Percentiles rank a stretch among this genome's conserved stretches.
phyloP scores from a whole-genome alignment of 2,113 vertebrate species.

The Origma solitaria region DNA sequence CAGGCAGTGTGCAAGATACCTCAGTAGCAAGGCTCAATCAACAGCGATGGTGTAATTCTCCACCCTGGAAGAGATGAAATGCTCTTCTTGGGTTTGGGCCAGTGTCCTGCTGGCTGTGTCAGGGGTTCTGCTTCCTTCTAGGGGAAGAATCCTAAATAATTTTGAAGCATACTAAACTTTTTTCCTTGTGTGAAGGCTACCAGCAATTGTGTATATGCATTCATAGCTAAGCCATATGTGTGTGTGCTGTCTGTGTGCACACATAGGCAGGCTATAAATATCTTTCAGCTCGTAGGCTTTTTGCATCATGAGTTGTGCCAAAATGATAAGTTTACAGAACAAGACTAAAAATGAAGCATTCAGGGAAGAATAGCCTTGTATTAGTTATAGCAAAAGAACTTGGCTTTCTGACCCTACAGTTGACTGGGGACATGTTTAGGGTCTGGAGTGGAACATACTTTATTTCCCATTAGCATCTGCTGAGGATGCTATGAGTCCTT shows the following conservation, averaged over 20 bases:
- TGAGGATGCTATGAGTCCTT: background rate
- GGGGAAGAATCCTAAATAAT: background rate
- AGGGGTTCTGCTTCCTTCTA: background rate
- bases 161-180: background rate
- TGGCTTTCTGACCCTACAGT: background rate
- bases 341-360: background rate
- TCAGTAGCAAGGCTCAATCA: background rate
- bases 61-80: background rate
- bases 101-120: background rate
- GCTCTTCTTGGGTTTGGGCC: background rate
- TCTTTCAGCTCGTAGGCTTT: background rate
- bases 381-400: background rate
- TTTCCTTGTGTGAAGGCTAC: background rate
- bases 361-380: background rate
- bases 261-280: background rate
- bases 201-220: background rate
- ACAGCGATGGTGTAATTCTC: background rate
- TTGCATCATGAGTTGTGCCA: background rate
- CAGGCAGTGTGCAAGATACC: background rate
- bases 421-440: background rate
- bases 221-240: background rate
- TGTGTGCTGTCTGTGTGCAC: background rate
- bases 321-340: background rate
- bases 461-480: background rate
- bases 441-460: background rate